Conservation (phyloP, 2,888 invertebrate genomes). For the Dascillus cervinus region DNA sequence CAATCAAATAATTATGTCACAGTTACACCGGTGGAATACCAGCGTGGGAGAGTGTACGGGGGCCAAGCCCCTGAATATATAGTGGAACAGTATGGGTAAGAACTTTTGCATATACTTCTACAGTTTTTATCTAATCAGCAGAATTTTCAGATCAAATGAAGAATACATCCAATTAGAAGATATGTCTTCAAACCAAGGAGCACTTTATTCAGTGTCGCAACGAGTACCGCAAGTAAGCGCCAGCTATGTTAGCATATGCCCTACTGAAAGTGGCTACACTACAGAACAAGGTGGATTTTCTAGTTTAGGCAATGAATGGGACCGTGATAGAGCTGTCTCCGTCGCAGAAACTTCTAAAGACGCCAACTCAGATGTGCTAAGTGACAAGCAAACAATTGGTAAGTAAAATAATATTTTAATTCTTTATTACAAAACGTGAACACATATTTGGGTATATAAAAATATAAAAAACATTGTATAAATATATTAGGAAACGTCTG, state of each 20-base stretch:
- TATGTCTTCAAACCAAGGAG: constrained; percentile 28
- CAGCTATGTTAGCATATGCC: constrained; percentile 31
- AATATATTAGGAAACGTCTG: no score
- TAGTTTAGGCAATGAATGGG: constrained; percentile 28
- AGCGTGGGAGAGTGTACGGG: constrained; percentile 26
- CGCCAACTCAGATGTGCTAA: constrained; percentile 23
- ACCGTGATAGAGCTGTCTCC: constrained; percentile 25
- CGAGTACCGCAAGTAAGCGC: constrained; percentile 45
- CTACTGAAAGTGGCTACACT: constrained; percentile 23
- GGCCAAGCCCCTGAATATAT: constrained; percentile 30
- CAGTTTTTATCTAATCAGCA: constrained; percentile 1
- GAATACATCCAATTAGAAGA: constrained; percentile 33
- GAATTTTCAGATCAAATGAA: constrained; percentile 29
- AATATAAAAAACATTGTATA: no score
- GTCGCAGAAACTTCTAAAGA: constrained; percentile 29
- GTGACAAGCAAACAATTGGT: constrained; percentile 31
- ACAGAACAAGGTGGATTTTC: constrained; percentile 19
- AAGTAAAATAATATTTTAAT: constrained; percentile 12
- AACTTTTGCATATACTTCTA: constrained; percentile 2
- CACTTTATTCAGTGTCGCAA: constrained; percentile 53
- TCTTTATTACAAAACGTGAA: no score
- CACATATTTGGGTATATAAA: no score
- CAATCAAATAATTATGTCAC: constrained; percentile 30
- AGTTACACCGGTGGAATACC: constrained; percentile 33
- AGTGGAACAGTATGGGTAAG: constrained; percentile 34